These are phyloP conservation scores for Cherax destructor DNA, from an alignment of 1,140 invertebrate genomes.

Conservation along the genomic window DNA sequence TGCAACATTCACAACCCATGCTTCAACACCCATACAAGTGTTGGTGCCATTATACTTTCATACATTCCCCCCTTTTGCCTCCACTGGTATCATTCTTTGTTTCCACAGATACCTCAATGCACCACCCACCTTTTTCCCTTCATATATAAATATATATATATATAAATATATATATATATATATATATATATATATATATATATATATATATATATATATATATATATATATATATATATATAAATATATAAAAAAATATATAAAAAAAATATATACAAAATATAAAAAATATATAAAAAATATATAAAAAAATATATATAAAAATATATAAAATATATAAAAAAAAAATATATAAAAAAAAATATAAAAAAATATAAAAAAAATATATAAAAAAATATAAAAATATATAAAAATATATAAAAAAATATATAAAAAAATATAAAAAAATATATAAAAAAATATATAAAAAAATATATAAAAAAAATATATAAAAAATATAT, in stretches of 20 bases:
- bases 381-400: background rate
- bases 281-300: background rate
- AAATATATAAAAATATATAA: no score
- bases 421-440: background rate
- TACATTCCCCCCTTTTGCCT: no score
- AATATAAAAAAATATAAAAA: background rate
- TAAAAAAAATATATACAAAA: background rate
- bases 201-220: background rate
- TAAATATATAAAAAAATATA: background rate
- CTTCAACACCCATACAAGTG: no score
- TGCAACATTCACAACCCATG: no score
- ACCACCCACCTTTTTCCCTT: no score
- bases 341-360: background rate
- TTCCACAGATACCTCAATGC: no score
- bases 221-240: background rate
- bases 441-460: background rate
- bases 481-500: no score
- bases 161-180: background rate
- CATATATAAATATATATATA: no score
- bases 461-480: background rate
- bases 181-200: background rate
- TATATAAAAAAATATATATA: background rate
- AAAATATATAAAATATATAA: background rate
- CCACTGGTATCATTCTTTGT: no score
- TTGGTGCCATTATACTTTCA: no score